Percentiles rank a stretch among this genome's conserved stretches.
These are phyloP conservation scores for Orthonyx spaldingii DNA, from an alignment of 2,113 vertebrate genomes.

Conservation along the genomic window DNA sequence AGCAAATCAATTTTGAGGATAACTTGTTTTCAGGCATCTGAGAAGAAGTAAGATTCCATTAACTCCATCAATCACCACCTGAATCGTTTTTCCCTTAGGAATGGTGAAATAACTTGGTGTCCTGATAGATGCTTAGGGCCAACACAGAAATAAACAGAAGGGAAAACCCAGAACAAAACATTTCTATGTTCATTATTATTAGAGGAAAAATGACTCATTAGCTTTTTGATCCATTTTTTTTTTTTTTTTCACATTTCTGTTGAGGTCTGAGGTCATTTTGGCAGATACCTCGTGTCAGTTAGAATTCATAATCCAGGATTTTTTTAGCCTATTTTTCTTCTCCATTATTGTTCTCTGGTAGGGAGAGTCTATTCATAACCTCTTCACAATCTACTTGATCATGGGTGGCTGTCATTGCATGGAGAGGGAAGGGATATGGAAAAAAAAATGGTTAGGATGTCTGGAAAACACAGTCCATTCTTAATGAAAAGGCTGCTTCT, in stretches of 20 bases:
- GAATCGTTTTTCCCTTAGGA: conserved; percentile 43
- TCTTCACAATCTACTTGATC: not conserved
- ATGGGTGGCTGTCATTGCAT: not conserved
- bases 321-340: not conserved
- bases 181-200: not conserved
- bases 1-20: conserved; percentile 56
- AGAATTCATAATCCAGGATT: not conserved
- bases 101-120: conserved; percentile 39
- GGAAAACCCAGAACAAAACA: conserved; percentile 14
- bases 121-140: conserved; percentile 32
- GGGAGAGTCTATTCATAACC: not conserved
- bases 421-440: not conserved
- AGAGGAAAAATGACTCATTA: not conserved
- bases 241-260: not conserved
- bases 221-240: not conserved
- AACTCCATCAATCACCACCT: conserved; percentile 49
- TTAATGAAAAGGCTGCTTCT: not conserved
- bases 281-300: not conserved
- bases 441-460: not conserved
- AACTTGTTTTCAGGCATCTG: conserved; percentile 52
- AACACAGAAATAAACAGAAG: conserved; percentile 30
- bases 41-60: conserved; percentile 50
- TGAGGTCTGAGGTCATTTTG: not conserved
- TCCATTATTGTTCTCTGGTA: not conserved
- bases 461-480: not conserved